Conservation (phyloP, 2,888 invertebrate species). For the Cybosia mesomella region DNA sequence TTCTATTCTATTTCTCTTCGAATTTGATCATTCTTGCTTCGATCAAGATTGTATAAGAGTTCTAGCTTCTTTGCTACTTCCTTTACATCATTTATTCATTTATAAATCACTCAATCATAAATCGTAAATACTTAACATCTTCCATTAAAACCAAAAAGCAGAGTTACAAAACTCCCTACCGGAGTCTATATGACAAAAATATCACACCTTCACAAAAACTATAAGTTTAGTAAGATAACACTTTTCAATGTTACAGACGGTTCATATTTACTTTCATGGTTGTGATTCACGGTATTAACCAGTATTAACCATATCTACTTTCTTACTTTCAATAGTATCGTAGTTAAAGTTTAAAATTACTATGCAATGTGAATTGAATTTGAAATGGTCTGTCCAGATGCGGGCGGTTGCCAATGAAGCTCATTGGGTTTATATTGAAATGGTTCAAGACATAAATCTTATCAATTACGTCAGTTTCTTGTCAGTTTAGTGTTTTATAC, state of each 20-base stretch:
- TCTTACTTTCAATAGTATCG: too few species aligned
- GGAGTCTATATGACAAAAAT: slow-evolving; percentile 17
- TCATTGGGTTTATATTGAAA: slow-evolving; percentile 1
- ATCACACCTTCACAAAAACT: slow-evolving; percentile 18
- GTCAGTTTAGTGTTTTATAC: background rate
- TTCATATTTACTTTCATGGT: background rate
- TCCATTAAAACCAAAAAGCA: background rate
- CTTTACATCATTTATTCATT: background rate
- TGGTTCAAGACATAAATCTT: background rate
- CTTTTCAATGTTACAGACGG: too few species aligned
- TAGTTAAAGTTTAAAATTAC: background rate
- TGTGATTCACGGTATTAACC: background rate
- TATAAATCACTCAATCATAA: background rate
- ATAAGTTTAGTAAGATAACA: background rate
- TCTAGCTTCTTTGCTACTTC: background rate
- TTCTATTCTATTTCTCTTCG: background rate
- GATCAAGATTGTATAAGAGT: background rate
- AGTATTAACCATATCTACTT: too few species aligned
- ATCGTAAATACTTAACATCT: background rate
- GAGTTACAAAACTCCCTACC: slow-evolving; percentile 14
- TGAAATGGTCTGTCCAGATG: slow-evolving; percentile 4
- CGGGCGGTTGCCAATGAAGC: slow-evolving; percentile 10
- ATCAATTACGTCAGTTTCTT: background rate
- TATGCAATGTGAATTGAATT: background rate
- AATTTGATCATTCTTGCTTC: background rate